These are phyloP conservation scores for Nixonia krombeini DNA, from an alignment of 1,140 invertebrate species.

Conservation along the genomic window DNA sequence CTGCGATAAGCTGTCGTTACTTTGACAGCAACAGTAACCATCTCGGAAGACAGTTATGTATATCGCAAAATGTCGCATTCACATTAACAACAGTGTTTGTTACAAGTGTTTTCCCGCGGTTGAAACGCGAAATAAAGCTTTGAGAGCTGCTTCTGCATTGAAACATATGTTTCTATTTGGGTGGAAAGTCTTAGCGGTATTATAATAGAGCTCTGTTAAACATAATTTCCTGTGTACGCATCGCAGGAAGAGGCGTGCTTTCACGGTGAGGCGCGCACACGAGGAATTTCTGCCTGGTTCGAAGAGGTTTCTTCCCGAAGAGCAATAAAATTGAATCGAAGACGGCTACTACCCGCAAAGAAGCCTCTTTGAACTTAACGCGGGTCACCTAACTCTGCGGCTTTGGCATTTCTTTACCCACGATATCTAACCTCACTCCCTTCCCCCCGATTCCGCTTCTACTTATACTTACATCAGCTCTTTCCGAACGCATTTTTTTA, in stretches of 20 bases:
- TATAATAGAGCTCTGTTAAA: slow-evolving; percentile 40
- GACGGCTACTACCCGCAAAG: slow-evolving; percentile 54
- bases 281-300: slow-evolving; percentile 33
- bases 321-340: slow-evolving; percentile 56
- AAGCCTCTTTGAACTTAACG: slow-evolving; percentile 68
- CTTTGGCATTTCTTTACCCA: slow-evolving; percentile 39
- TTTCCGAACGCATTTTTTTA: too few species aligned
- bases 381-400: slow-evolving; percentile 62
- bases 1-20: too few species aligned
- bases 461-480: slow-evolving; percentile 10
- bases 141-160: neutral
- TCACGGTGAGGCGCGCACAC: slow-evolving; percentile 40
- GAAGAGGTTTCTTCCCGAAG: slow-evolving; percentile 48
- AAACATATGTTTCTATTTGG: slow-evolving; percentile 11
- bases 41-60: too few species aligned
- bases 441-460: too few species aligned
- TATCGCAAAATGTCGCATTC: too few species aligned
- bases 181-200: slow-evolving; percentile 27
- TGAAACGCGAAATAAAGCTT: too few species aligned
- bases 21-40: too few species aligned
- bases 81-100: too few species aligned
- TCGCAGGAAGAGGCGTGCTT: slow-evolving; percentile 37
- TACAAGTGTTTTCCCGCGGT: too few species aligned
- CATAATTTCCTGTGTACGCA: slow-evolving; percentile 44
- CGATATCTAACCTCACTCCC: slow-evolving; percentile 39